Conservation (phyloP, 2,888 invertebrate genomes). For the Nomada lathburiana region DNA sequence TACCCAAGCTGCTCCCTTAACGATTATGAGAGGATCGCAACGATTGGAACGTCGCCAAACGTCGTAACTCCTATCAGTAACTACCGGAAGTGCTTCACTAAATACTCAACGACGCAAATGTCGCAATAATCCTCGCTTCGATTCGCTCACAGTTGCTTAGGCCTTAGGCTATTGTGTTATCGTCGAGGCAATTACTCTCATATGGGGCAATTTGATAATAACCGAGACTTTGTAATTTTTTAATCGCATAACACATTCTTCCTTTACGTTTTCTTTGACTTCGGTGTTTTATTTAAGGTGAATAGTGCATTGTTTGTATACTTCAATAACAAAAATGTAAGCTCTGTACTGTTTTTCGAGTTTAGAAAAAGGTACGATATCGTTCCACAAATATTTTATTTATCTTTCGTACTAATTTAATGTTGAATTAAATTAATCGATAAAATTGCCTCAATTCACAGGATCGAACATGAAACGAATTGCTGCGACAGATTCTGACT, state of each 20-base stretch:
- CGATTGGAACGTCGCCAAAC: conserved; percentile 56
- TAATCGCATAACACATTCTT: no score
- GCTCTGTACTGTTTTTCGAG: background rate
- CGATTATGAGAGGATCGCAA: conserved; percentile 49
- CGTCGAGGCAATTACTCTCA: background rate
- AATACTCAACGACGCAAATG: conserved; percentile 40
- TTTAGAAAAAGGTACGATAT: background rate
- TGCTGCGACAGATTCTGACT: no score
- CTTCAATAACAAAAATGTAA: background rate
- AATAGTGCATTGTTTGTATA: no score
- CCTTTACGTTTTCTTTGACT: no score
- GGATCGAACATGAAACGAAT: no score
- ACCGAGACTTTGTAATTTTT: no score
- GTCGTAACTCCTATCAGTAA: conserved; percentile 40
- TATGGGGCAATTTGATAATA: no score
- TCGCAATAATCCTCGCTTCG: conserved; percentile 8
- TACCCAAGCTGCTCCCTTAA: conserved; percentile 25
- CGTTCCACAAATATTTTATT: no score
- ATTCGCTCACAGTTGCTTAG: conserved; percentile 18
- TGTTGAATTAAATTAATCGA: no score
- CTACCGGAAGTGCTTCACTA: conserved; percentile 26
- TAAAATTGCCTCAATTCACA: no score
- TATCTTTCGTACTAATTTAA: no score
- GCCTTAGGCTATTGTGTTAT: conserved; percentile 34
- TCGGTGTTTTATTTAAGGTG: no score